phyloP scores from a whole-genome alignment of 2,888 invertebrate species.

The Caenorhabditis sinica region DNA sequence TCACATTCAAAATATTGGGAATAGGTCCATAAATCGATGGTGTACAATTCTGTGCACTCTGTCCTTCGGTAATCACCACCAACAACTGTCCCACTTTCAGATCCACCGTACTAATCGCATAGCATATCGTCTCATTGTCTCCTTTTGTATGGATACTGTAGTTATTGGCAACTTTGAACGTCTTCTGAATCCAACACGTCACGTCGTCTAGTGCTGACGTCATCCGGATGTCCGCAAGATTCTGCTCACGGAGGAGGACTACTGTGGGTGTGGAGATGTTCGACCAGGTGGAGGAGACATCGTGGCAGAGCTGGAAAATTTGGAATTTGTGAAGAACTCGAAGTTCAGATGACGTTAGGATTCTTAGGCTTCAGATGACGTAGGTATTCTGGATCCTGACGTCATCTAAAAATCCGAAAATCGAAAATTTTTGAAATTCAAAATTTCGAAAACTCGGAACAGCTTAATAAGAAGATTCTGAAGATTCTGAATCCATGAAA shows the following conservation, averaged over 20 bases:
- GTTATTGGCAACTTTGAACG: slow-evolving; percentile 1
- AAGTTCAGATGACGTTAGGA: background rate
- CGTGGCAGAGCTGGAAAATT: slow-evolving; percentile 26
- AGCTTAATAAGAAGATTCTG: no score
- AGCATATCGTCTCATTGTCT: slow-evolving; percentile 42
- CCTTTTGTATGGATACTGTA: slow-evolving; percentile 9
- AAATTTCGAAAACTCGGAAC: no score
- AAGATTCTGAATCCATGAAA: no score
- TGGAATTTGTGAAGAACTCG: background rate
- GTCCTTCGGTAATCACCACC: slow-evolving; percentile 40
- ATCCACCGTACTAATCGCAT: slow-evolving; percentile 23
- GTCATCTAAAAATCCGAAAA: background rate
- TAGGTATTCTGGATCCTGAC: background rate
- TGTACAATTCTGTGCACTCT: slow-evolving; percentile 37
- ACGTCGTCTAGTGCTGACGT: slow-evolving; percentile 41
- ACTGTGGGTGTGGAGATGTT: slow-evolving; percentile 7
- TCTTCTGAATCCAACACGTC: slow-evolving; percentile 52
- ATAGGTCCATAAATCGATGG: slow-evolving; percentile 50
- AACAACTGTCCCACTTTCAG: slow-evolving; percentile 28
- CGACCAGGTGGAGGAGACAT: slow-evolving; percentile 17
- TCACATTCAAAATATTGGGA: slow-evolving; percentile 53
- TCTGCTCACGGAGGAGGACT: slow-evolving; percentile 37
- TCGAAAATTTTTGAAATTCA: no score
- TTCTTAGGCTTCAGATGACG: background rate
- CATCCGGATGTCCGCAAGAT: slow-evolving; percentile 29